Evolutionary conservation across 2,888 invertebrate species (phyloP), one percentile per base, ranked within the genome.

Genomic region (Prosapia bicincta): DNA sequence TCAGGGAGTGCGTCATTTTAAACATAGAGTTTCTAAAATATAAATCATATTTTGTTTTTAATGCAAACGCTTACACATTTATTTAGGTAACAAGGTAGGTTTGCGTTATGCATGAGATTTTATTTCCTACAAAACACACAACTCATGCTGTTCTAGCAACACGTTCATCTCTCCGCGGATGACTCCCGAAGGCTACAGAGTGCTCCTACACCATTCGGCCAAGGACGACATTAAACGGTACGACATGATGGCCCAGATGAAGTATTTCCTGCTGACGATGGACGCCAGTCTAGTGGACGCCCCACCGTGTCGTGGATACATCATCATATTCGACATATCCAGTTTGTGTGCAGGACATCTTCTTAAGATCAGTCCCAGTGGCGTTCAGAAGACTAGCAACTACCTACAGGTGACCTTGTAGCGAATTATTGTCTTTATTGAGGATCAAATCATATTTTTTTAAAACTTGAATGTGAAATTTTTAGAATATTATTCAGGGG

Each of bases 171-270:
- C 65, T 23, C 69, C 74, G 5, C 28, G 30, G 24, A 20, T 3
- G n/a, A 74, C 69, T 23, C 74, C 74, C 24, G 69, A 74, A 43
- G 74, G 74, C 1, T 69, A 28, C 65, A 74, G 23, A 10, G 43
- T 74, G n/a, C 65, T 74, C 65, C 26, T 74, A 23, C 54, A n/a
- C n/a, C 69, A 74, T 15, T 54, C 74, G 3, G 69, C 65, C 10
- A 74, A 25, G n/a, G 24, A 54, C 0, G 74, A 74, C 20, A 69
- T 66, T 26, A 74, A 74, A 69, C 24, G 65, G 30, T 74, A 74
- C 28, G 74, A 74, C 69, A 74, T 74, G 74, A 32, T 30, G 24
- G 66, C 26, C 0, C 74, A 74, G 23, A 74, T 74, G 74, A 74
- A 69, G 65, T 74, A 74, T 24, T 69, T 74, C 15, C 43, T 74